These are phyloP conservation scores for Phocoena sinus DNA, from an alignment of 2,113 vertebrate genomes.

Conservation along the genomic window DNA sequence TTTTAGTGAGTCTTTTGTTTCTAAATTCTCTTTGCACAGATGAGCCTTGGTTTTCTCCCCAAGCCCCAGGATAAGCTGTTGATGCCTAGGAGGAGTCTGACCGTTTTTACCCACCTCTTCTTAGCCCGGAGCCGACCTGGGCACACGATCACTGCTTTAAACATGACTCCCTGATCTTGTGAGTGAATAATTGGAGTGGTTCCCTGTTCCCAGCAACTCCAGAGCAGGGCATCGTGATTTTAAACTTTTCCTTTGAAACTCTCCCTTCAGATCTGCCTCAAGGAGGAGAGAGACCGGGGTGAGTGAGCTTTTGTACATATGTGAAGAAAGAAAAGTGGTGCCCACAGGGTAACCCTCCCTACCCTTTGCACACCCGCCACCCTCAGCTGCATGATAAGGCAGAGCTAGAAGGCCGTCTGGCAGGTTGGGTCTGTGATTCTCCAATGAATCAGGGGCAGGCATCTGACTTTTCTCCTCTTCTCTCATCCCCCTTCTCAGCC, in stretches of 20 bases:
- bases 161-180: neutral
- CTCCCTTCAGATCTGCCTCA: neutral
- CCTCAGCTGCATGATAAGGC: neutral
- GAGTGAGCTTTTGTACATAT: neutral
- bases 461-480: neutral
- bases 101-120: neutral
- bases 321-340: neutral
- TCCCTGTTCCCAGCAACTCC: neutral
- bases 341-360: neutral
- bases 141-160: fast-evolving
- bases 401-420: neutral
- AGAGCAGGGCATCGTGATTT: neutral
- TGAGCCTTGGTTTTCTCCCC: neutral
- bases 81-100: neutral
- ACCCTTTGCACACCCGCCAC: neutral
- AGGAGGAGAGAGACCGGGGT: neutral
- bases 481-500: neutral
- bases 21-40: neutral
- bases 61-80: neutral
- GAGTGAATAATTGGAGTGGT: neutral
- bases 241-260: neutral
- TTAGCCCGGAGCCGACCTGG: neutral
- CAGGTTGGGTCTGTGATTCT: neutral
- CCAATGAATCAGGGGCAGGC: neutral
- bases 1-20: neutral